A percentile compares a stretch with the other conserved stretches of the same genome.
These are phyloP conservation scores for Drosophila littoralis DNA, from an alignment of 1,140 invertebrate genomes.

Conservation along the genomic window DNA sequence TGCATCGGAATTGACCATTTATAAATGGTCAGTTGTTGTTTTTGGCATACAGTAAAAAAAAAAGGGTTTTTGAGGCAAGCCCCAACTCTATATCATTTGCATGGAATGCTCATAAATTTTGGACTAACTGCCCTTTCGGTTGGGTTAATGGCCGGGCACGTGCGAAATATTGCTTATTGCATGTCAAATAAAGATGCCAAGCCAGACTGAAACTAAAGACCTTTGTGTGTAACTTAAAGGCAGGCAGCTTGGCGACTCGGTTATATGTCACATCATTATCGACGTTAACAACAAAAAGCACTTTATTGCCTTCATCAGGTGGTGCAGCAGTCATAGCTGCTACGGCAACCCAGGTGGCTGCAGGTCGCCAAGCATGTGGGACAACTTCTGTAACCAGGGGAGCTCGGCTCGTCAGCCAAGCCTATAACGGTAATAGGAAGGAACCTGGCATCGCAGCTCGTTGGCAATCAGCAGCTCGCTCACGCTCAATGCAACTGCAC, in stretches of 20 bases:
- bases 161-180: constrained; percentile 39
- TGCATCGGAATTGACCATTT: constrained; percentile 45
- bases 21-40: constrained; percentile 54
- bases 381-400: background rate
- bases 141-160: constrained; percentile 38
- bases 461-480: constrained; percentile 48
- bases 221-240: constrained; percentile 44
- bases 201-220: background rate
- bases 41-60: constrained; percentile 23
- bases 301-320: constrained; percentile 76
- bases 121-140: constrained; percentile 16
- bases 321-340: constrained; percentile 39
- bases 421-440: constrained; percentile 17
- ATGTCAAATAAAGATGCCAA: constrained; percentile 53
- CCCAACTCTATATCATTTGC: constrained; percentile 49
- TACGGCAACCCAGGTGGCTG: constrained; percentile 34
- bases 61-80: constrained; percentile 12
- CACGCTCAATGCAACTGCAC: constrained; percentile 57
- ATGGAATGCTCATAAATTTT: constrained; percentile 60
- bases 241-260: constrained; percentile 9
- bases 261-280: constrained; percentile 73
- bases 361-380: background rate
- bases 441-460: constrained; percentile 14
- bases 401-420: constrained; percentile 7
- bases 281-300: constrained; percentile 76